Base-by-base conservation (phyloP, 2,797 vertebrate genomes). In the Bovichtus variegatus region DNA sequence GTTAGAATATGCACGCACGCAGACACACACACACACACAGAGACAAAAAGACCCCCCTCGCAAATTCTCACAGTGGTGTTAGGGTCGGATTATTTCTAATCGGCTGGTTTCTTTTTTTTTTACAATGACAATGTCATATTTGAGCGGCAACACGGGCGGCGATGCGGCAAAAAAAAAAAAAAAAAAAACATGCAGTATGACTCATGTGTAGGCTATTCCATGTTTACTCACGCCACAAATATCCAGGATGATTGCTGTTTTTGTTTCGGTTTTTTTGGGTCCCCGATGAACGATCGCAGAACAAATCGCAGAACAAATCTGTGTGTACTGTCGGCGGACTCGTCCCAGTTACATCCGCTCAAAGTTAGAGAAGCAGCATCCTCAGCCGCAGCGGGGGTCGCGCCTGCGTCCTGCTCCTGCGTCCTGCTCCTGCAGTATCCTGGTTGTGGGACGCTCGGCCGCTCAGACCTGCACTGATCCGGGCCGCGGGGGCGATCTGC, bases 101-200 rank as follows among this genome's bases (percentile, higher is more conserved):
- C 58, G 36, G 64, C 55, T 4, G 8, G n/a, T n/a, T n/a, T n/a
- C n/a, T n/a, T n/a, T n/a, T n/a, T 1, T 18, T 47, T 46, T 27
- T 41, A 0, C n/a, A 44, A 53, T 19, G 23, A 60, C 34, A 66
- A 21, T 9, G 6, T 31, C 59, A 75, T 61, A 69, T 81, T 68
- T 46, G n/a, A n/a, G n/a, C 63, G 74, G 63, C 4, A 11, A 34
- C 66, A 44, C n/a, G 54, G 61, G 75, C 65, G 25, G 21, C 66
- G 23, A 78, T 91, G 89, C 89, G 72, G 65, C 84, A 90, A 64
- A n/a, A n/a, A n/a, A n/a, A n/a, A n/a, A n/a, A n/a, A n/a, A n/a
- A n/a, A n/a, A n/a, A n/a, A n/a, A n/a, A 74, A 67, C 46, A 29
- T 7, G 36, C 36, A 41, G 16, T 2, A 55, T 23, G 31, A 60